Evolutionary conservation across 2,888 invertebrate species (phyloP), one percentile per base, ranked within the genome.

Genomic region (Heterodera filipjevi): DNA sequence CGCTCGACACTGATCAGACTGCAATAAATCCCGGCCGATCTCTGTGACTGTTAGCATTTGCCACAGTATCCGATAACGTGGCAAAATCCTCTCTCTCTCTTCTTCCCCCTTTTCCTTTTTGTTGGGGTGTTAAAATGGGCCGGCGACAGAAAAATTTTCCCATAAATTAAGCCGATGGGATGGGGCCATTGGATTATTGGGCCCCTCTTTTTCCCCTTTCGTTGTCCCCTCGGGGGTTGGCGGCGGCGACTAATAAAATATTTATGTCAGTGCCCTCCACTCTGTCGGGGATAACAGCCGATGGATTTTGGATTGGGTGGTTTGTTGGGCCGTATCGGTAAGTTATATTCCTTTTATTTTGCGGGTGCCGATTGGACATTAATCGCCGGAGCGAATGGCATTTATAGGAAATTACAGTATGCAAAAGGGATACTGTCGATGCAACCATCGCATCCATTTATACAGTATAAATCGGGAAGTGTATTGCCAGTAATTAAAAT

Each of bases 241-340:
- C 39, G 39, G 39, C 39, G 22, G n/a, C 22, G 59, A 59, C 59
- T 59, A 59, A 59, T 59, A 59, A 59, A 59, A 59, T 59, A 59
- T 59, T 59, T 59, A 59, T 59, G 59, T 49, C 16, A 22, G 59
- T 59, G 59, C 59, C 59, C 59, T n/a, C n/a, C n/a, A n/a, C n/a
- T n/a, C n/a, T n/a, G n/a, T 6, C 27, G 59, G 27, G 59, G 27
- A 22, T 19, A 53, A 22, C 53, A 53, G 53, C 53, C 53, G 53
- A 53, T 53, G 53, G 22, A 19, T 19, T 49, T 49, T 14, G 49
- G 8, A 3, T 3, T 49, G 49, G 49, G 49, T 19, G 3, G 44
- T 14, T 19, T n/a, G n/a, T 59, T 5, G 59, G 59, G 59, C 10
- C n/a, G 59, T 39, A 2, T 39, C 39, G 39, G 39, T 10, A 39